Conservation (phyloP, 2,113 vertebrate genomes). For the Chloropsis cyanopogon region DNA sequence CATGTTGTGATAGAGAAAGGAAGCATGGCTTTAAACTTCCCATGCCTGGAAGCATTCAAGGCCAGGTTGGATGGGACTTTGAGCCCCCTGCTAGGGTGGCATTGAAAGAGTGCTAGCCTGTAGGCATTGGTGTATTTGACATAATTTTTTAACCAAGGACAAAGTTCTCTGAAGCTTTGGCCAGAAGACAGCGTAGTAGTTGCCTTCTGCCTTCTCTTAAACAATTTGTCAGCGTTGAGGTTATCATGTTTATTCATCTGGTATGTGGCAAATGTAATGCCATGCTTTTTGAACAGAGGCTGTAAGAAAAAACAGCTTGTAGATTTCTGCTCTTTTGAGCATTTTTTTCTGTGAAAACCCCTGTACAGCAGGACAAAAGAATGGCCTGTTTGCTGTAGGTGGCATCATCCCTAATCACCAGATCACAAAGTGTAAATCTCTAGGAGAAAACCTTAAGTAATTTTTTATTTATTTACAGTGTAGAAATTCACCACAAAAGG, state of each 20-base stretch:
- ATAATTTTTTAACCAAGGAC: not conserved
- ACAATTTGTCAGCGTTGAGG: not conserved
- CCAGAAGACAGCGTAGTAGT: not conserved
- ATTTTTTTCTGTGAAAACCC: not conserved
- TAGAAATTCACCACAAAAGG: not conserved
- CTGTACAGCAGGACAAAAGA: accelerated
- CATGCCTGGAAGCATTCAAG: not conserved
- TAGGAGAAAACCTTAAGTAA: not conserved
- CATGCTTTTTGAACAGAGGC: not conserved
- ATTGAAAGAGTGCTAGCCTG: not conserved
- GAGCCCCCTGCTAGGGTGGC: not conserved
- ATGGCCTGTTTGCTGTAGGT: not conserved
- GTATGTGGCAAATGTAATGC: not conserved
- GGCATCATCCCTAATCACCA: not conserved
- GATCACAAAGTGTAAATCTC: not conserved
- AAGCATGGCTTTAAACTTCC: not conserved
- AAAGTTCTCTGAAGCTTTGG: not conserved
- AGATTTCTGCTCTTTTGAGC: not conserved
- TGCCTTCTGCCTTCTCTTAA: not conserved
- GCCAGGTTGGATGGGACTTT: not conserved
- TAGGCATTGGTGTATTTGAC: not conserved
- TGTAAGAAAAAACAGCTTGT: not conserved
- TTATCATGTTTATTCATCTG: not conserved
- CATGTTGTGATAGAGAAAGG: not conserved
- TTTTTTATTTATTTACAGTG: not conserved